Conservation (phyloP, 2,113 vertebrate genomes). For the Glaucomys volans region DNA sequence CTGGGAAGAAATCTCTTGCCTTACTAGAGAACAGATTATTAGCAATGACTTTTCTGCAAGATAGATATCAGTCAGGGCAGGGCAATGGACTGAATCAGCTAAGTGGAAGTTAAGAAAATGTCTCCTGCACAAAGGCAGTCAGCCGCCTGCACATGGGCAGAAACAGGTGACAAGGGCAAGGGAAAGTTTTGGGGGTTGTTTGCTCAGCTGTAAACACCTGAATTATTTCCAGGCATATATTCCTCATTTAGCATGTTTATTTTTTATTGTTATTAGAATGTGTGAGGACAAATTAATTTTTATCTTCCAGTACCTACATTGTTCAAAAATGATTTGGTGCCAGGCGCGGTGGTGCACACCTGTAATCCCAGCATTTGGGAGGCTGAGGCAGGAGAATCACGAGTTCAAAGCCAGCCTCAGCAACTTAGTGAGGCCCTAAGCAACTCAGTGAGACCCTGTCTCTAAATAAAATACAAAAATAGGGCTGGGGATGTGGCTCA, state of each 20-base stretch:
- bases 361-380: no score
- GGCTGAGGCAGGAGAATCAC: no score
- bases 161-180: slow-evolving; percentile 11
- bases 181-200: not conserved
- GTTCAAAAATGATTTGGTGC: slow-evolving; percentile 36
- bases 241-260: slow-evolving; percentile 30
- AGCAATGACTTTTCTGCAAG: not conserved
- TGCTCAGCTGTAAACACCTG: not conserved
- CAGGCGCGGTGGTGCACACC: no score
- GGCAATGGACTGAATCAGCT: not conserved
- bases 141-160: not conserved
- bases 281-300: slow-evolving; percentile 36
- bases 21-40: not conserved
- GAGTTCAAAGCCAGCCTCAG: no score
- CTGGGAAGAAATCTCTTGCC: not conserved
- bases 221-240: slow-evolving; percentile 27
- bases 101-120: not conserved
- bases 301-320: not conserved
- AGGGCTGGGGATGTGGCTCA: no score
- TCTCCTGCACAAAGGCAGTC: not conserved
- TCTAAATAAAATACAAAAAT: no score
- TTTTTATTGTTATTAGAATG: slow-evolving; percentile 19
- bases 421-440: no score
- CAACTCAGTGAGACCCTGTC: no score
- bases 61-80: not conserved